Base-by-base conservation (phyloP, 1,140 invertebrate genomes). In the Kradibia gibbosae region DNA sequence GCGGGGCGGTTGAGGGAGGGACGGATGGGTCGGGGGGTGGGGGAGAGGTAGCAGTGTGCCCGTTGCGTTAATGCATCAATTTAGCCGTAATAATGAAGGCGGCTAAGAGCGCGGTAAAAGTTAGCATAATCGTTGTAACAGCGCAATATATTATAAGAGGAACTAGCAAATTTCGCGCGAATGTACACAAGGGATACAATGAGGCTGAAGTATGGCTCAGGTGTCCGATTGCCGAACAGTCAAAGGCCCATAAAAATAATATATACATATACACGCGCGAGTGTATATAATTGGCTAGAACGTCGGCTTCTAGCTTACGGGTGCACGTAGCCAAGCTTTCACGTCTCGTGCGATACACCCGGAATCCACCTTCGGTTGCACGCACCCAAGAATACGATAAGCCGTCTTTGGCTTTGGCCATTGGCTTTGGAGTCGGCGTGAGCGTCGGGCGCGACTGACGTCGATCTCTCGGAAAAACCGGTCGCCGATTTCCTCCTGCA, bases 401-500 rank as follows among this genome's bases (percentile, higher is more conserved):
- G 62, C 77, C 77, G 75, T 48, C 74, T 17, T 60, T 45, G 75
- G 42, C 71, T 50, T 72, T 39, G 70, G 48, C 20, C 34, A 48
- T 78, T 75, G 48, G 65, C 60, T 57, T 81, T 31, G 82, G 17
- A 78, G 65, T 25, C 79, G 50, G 36, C 65, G 73, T 77, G 45
- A 8, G 67, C 48, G 62, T 70, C 67, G 70, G 70, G 42, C 70
- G 70, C 70, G 70, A 50, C 25, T 45, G 45, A 70, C 78, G 78
- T 78, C 65, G 65, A 79, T 72, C 65, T 72, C 67, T 72, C 62
- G 78, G 74, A 78, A 78, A 82, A 82, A 82, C 80, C 80, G 73
- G 80, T 82, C 65, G 74, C 62, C 80, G 65, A 78, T 82, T 82
- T 82, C 80, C 80, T 82, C 74, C 48, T 60, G 57, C 72, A 42